These are phyloP conservation scores for Nomada fucata DNA, from an alignment of 2,888 invertebrate genomes.

Conservation along the genomic window DNA sequence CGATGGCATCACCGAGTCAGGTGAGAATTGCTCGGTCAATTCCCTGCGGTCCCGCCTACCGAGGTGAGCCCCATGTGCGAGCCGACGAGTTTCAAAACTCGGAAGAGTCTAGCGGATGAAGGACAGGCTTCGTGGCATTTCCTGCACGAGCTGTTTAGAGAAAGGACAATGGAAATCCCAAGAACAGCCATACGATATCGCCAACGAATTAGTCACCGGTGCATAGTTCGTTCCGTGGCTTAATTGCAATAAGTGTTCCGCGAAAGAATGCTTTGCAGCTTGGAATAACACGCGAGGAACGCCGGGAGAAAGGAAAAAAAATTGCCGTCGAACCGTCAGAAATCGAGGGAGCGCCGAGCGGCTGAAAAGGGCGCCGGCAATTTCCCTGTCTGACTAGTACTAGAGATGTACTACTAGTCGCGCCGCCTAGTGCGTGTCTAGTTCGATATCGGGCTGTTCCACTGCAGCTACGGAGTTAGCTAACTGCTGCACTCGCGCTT, in stretches of 20 bases:
- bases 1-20: conserved; percentile 51
- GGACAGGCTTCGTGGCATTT: not conserved
- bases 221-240: not conserved
- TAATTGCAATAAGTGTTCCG: not conserved
- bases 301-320: not conserved
- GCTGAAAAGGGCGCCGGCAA: conserved; percentile 9
- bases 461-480: conserved; percentile 67
- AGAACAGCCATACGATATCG: conserved; percentile 29
- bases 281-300: not conserved
- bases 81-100: not conserved
- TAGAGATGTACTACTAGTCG: conserved; percentile 77
- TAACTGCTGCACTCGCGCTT: conserved; percentile 54
- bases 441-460: conserved; percentile 57
- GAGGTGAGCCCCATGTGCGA: too few relatives aligned
- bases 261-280: not conserved
- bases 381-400: conserved; percentile 77
- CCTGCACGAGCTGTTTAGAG: not conserved
- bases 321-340: not conserved
- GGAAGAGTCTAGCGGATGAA: not conserved
- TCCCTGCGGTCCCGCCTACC: conserved; percentile 29
- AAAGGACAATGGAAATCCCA: not conserved
- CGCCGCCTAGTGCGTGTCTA: conserved; percentile 62
- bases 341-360: not conserved
- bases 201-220: conserved; percentile 26
- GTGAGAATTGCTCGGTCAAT: conserved; percentile 64